phyloP scores from a whole-genome alignment of 2,797 vertebrate genomes.

The Onychomys leucogaster region DNA sequence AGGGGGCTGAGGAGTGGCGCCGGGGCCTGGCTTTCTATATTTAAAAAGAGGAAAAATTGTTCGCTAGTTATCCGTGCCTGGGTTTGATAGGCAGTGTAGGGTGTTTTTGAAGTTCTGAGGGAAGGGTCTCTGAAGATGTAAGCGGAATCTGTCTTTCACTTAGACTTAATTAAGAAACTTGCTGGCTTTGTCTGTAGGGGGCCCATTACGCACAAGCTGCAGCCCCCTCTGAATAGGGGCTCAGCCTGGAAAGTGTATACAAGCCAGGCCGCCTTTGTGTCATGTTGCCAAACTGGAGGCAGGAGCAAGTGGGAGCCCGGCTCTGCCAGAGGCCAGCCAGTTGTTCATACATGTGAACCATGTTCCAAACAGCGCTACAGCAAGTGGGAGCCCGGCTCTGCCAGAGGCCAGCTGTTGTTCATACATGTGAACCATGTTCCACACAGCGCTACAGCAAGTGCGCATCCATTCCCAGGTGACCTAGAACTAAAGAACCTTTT shows the following conservation, averaged over 20 bases:
- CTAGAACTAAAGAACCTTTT: conserved; percentile 52
- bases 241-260: conserved; percentile 77
- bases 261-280: conserved; percentile 80
- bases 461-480: neutral
- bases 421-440: conserved; percentile 63
- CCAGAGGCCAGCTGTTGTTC: conserved; percentile 80
- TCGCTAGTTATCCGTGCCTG: conserved; percentile 62
- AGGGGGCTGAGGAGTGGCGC: conserved; percentile 85
- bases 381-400: conserved; percentile 68
- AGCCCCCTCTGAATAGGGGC: conserved; percentile 81
- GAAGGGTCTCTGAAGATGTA: conserved; percentile 84
- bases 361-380: conserved; percentile 52
- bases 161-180: conserved; percentile 89
- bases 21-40: conserved; percentile 81
- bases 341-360: conserved; percentile 70
- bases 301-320: conserved; percentile 76
- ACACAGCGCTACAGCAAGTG: conserved; percentile 40
- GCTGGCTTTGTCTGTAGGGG: conserved; percentile 88
- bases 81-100: conserved; percentile 77
- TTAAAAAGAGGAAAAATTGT: conserved; percentile 73
- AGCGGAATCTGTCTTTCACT: conserved; percentile 90
- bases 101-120: conserved; percentile 82
- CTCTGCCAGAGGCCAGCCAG: conserved; percentile 80
- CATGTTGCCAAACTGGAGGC: conserved; percentile 83
- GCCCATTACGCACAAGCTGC: conserved; percentile 78